These are phyloP conservation scores for Nannospalax galili DNA, from an alignment of 2,113 vertebrate species.

Conservation along the genomic window DNA sequence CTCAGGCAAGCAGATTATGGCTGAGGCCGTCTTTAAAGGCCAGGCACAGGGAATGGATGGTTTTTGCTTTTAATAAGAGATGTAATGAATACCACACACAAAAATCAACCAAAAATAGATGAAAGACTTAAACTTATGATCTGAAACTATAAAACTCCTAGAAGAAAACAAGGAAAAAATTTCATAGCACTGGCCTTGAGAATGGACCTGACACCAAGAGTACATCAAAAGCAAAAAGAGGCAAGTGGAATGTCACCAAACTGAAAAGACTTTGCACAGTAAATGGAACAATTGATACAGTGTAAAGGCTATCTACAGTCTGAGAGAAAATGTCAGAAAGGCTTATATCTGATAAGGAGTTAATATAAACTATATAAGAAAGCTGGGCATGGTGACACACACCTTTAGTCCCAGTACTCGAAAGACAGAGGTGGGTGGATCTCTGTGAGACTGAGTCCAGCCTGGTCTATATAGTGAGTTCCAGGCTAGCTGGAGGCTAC, in stretches of 20 bases:
- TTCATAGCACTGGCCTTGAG: background rate
- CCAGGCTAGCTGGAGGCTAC: no score
- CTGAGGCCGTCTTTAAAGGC: background rate
- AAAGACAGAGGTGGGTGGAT: no score
- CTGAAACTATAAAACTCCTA: background rate
- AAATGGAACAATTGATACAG: background rate
- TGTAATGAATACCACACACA: background rate
- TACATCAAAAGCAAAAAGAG: background rate
- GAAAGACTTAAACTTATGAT: background rate
- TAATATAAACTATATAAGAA: background rate
- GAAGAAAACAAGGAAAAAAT: background rate
- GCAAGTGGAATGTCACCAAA: background rate
- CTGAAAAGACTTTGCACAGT: background rate
- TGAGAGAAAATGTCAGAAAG: background rate
- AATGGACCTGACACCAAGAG: background rate
- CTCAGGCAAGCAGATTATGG: background rate
- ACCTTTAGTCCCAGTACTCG: no score
- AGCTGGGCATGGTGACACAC: no score
- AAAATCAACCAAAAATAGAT: background rate
- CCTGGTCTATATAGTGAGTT: no score
- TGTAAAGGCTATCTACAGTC: background rate
- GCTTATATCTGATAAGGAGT: background rate
- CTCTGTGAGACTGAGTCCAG: no score
- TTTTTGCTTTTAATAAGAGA: background rate
- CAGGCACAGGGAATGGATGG: background rate